A percentile compares a stretch with the other conserved stretches of the same genome.
These are phyloP conservation scores for Ammospiza maritima DNA, from an alignment of 2,797 vertebrate species.

Conservation along the genomic window DNA sequence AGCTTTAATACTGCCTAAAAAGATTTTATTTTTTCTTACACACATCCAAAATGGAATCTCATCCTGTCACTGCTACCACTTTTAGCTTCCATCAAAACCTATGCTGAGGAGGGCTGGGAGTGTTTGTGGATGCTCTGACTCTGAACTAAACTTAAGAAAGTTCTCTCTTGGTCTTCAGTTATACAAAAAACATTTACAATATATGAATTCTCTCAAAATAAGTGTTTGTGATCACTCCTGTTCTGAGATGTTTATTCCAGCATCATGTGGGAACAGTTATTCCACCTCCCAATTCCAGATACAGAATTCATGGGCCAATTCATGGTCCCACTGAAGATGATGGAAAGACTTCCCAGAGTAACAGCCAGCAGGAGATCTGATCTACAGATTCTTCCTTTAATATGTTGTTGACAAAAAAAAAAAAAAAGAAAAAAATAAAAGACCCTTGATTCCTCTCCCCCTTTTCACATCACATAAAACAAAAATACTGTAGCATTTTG, in stretches of 20 bases:
- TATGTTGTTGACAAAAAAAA: background rate
- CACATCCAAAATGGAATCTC: background rate
- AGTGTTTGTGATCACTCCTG: background rate
- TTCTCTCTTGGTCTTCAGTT: background rate
- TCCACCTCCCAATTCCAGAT: background rate
- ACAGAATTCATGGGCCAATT: background rate
- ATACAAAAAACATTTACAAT: background rate
- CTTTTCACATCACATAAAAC: conserved; percentile 8
- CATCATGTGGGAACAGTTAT: background rate
- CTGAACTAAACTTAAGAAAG: background rate
- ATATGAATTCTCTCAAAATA: background rate
- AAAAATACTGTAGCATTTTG: background rate
- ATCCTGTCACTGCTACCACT: background rate
- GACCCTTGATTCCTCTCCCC: conserved; percentile 3
- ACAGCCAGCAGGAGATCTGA: background rate
- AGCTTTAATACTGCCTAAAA: background rate
- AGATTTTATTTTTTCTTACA: background rate
- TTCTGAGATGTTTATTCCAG: background rate
- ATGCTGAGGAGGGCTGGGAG: background rate
- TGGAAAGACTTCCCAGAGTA: background rate
- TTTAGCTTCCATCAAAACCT: background rate
- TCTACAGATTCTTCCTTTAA: background rate
- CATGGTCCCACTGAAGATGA: background rate
- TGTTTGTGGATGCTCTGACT: background rate
- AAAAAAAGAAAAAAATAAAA: background rate